These are phyloP conservation scores for Slavum lentiscoides DNA, from an alignment of 2,888 invertebrate genomes.

Conservation along the genomic window DNA sequence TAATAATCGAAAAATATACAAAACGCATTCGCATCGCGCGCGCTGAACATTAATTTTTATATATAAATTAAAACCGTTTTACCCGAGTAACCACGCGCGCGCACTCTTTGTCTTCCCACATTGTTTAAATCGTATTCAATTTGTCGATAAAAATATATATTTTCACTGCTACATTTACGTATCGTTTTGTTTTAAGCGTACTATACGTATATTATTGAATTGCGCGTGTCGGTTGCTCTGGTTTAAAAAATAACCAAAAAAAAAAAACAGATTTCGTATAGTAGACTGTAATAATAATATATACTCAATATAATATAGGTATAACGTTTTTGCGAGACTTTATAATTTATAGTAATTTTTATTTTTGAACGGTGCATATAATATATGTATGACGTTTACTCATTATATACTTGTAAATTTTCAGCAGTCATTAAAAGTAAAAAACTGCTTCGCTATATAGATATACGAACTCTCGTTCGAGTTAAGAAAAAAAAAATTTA, in stretches of 20 bases:
- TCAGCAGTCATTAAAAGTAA: neutral
- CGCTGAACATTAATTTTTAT: neutral
- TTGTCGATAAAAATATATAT: neutral
- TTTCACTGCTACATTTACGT: too few relatives aligned
- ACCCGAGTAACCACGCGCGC: neutral
- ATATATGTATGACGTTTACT: neutral
- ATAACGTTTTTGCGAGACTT: too few relatives aligned
- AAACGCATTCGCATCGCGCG: too few relatives aligned
- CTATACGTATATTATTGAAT: neutral
- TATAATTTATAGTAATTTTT: neutral
- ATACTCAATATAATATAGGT: too few relatives aligned
- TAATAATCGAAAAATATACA: too few relatives aligned
- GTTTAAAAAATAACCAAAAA: too few relatives aligned
- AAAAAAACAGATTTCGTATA: too few relatives aligned
- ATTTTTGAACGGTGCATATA: neutral
- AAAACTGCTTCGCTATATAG: neutral
- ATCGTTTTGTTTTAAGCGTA: neutral
- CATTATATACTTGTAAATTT: neutral
- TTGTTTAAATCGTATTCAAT: neutral
- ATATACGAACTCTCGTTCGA: too few relatives aligned
- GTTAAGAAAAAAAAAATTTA: too few relatives aligned
- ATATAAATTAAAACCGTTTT: neutral
- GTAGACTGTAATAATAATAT: neutral
- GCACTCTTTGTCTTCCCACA: neutral
- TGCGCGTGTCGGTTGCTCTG: too few relatives aligned